Conservation (phyloP, 1,140 invertebrate genomes). For the Drosophila persimilis region DNA sequence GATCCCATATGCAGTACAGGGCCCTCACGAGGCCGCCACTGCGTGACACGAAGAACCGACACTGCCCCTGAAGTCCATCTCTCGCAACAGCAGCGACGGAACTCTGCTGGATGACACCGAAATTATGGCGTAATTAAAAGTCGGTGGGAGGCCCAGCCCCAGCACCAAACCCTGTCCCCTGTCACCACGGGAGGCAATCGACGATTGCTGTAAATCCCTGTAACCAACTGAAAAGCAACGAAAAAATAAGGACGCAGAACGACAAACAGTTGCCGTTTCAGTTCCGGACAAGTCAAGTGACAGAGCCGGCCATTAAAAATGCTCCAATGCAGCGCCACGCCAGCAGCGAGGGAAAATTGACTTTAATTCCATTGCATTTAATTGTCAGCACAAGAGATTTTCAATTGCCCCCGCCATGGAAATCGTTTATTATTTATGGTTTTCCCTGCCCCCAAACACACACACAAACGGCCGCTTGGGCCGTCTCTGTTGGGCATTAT, state of each 20-base stretch:
- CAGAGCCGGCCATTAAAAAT: conserved; percentile 49
- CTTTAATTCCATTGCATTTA: conserved; percentile 57
- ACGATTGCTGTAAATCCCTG: conserved; percentile 63
- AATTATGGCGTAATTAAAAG: conserved; percentile 78
- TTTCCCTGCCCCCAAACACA: conserved; percentile 26
- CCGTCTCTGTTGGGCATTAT: conserved; percentile 42
- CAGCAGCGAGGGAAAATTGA: conserved; percentile 27
- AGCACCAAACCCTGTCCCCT: no score
- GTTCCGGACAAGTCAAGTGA: conserved; percentile 59
- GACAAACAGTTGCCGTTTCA: conserved; percentile 62
- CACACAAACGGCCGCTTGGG: not conserved
- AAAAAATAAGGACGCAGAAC: conserved; percentile 23
- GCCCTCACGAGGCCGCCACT: no score
- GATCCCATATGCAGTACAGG: no score
- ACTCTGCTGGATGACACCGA: conserved; percentile 30
- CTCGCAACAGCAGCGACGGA: not conserved
- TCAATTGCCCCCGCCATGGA: conserved; percentile 50
- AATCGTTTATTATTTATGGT: conserved; percentile 70
- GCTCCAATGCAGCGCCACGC: conserved; percentile 10
- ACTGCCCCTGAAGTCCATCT: no score
- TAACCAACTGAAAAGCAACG: conserved; percentile 50
- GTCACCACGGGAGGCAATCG: conserved; percentile 46
- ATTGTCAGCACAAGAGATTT: conserved; percentile 62
- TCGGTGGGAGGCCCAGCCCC: conserved; percentile 17
- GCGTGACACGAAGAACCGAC: no score